A percentile compares a stretch with the other conserved stretches of the same genome.
These are phyloP conservation scores for Aplysina aerophoba DNA, from an alignment of 37 sponge, comb jelly and placozoan species.

Conservation along the genomic window DNA sequence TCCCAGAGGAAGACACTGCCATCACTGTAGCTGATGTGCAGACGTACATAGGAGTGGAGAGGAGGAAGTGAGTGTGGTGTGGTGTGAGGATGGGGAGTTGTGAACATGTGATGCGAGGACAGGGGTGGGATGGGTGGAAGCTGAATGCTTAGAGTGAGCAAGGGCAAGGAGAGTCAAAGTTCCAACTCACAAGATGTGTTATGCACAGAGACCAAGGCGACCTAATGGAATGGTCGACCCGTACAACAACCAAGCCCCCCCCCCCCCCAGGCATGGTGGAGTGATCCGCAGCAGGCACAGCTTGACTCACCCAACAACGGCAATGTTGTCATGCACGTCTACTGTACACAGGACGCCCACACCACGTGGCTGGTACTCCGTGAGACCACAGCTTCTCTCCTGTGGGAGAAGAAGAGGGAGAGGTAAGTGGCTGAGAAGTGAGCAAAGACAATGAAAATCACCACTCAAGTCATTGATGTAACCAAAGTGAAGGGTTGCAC, in stretches of 20 bases:
- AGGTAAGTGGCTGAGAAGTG: too few species aligned
- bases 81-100: too few species aligned
- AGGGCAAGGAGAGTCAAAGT: too few species aligned
- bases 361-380: constrained; percentile 52
- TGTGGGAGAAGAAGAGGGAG: background rate
- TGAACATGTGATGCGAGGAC: background rate
- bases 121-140: too few species aligned
- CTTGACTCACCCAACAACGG: constrained; percentile 47
- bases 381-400: constrained; percentile 62
- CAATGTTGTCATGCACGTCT: background rate
- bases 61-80: too few species aligned
- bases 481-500: too few species aligned
- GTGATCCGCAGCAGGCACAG: background rate
- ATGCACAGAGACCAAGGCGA: background rate
- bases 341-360: constrained; percentile 46
- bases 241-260: too few species aligned
- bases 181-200: background rate
- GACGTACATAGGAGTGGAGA: background rate
- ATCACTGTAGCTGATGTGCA: constrained; percentile 57
- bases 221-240: too few species aligned
- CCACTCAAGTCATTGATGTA: too few species aligned
- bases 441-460: too few species aligned
- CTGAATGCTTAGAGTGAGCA: too few species aligned
- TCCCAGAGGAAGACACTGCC: constrained; percentile 71
- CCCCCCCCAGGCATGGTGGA: background rate